Evolutionary conservation across 2,888 invertebrate species (phyloP).

Genomic region (Bruchidius siliquastri): DNA sequence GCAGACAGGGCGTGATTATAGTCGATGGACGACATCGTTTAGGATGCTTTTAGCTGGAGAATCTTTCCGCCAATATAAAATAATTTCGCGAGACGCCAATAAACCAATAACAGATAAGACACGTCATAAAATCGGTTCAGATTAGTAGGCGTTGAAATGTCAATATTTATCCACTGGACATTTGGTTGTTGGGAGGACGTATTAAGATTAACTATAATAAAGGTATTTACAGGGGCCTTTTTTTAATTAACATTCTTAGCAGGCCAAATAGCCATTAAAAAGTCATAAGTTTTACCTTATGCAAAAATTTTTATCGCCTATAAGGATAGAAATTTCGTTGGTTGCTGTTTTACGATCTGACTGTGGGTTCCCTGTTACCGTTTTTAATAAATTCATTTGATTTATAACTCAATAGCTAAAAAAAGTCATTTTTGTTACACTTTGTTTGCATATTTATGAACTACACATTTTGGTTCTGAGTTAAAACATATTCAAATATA

Average conservation of each 20-base stretch:
- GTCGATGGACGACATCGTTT: not conserved
- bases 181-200: not conserved
- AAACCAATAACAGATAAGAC: not conserved
- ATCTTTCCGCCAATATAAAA: not conserved
- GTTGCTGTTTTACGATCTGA: not conserved
- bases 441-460: not conserved
- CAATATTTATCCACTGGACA: not conserved
- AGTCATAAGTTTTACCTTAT: not conserved
- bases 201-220: constrained; percentile 15
- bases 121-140: not conserved
- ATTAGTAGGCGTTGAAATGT: not conserved
- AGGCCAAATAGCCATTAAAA: not conserved
- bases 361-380: not conserved
- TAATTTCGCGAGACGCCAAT: not conserved
- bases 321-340: not conserved
- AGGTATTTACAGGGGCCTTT: constrained; percentile 11
- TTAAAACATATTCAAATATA: not conserved
- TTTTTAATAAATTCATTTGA: not conserved
- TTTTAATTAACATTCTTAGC: constrained; percentile 13
- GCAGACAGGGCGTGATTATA: not conserved
- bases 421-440: not conserved
- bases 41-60: not conserved
- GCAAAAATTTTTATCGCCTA: not conserved
- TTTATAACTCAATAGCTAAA: not conserved
- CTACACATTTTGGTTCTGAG: not conserved